These are phyloP conservation scores for Hydrozoanthus gracilis DNA, from an alignment of 92 coral and sea anemone species.

Conservation along the genomic window DNA sequence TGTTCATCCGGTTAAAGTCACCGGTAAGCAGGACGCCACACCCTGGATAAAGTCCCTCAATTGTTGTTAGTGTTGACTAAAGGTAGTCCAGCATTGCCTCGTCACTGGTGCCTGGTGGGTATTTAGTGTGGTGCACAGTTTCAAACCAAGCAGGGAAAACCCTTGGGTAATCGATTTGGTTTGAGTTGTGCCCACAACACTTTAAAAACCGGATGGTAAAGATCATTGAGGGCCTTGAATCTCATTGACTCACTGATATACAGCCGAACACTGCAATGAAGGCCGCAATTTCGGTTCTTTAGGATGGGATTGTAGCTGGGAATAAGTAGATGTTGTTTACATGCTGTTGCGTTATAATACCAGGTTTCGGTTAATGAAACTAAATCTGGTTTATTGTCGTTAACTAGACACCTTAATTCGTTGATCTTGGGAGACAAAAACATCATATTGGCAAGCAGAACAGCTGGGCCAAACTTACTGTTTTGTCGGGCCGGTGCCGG, in stretches of 20 bases:
- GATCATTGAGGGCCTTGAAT: conserved; percentile 41
- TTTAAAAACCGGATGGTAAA: conserved; percentile 40
- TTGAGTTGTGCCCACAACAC: neutral
- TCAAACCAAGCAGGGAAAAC: conserved; percentile 19
- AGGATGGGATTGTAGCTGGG: conserved; percentile 9
- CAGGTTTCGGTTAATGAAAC: conserved; percentile 49
- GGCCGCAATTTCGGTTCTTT: conserved; percentile 37
- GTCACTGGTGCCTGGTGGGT: conserved; percentile 57
- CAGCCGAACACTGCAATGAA: neutral
- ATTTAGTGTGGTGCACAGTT: conserved; percentile 30
- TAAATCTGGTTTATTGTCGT: conserved; percentile 37
- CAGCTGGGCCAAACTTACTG: conserved; percentile 20
- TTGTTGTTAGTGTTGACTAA: no score
- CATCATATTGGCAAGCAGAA: conserved; percentile 47
- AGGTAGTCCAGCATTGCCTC: no score
- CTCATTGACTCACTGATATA: conserved; percentile 21
- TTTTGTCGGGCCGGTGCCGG: neutral
- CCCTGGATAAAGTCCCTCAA: no score
- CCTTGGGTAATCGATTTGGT: neutral
- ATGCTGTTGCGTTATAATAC: neutral
- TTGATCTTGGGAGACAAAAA: conserved; percentile 44
- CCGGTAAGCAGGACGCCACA: neutral
- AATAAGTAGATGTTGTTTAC: conserved; percentile 27
- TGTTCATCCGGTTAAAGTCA: conserved; percentile 42
- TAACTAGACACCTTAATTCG: conserved; percentile 43